A percentile compares a stretch with the other conserved stretches of the same genome.
Conservation (phyloP, 2,888 invertebrate species). For the Thelaira solivaga region DNA sequence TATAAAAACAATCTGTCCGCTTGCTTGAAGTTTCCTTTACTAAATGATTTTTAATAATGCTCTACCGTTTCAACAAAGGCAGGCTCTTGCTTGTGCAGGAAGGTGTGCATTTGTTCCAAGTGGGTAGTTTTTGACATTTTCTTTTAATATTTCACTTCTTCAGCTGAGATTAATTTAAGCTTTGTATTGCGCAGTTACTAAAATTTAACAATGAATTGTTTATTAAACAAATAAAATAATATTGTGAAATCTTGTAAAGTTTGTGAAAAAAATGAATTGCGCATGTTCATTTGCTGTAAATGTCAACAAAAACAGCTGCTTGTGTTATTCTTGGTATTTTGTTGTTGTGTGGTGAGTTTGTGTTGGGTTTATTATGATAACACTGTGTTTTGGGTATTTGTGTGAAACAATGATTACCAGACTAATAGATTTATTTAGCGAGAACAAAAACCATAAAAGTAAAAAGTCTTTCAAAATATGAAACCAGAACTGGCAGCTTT, state of each 20-base stretch:
- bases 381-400: too few species aligned
- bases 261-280: not conserved
- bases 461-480: too few species aligned
- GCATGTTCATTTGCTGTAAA: too few species aligned
- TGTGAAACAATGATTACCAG: too few species aligned
- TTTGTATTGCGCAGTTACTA: slow-evolving; percentile 27
- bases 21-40: slow-evolving; percentile 36
- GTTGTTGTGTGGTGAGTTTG: too few species aligned
- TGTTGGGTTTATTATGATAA: too few species aligned
- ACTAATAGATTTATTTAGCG: too few species aligned
- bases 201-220: slow-evolving; percentile 4
- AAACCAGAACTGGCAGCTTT: too few species aligned
- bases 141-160: not conserved
- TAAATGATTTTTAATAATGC: slow-evolving; percentile 33
- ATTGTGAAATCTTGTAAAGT: slow-evolving; percentile 19
- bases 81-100: too few species aligned
- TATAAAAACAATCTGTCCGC: slow-evolving; percentile 39
- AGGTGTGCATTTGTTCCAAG: not conserved
- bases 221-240: slow-evolving; percentile 27
- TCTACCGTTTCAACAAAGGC: slow-evolving; percentile 24
- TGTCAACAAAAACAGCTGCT: too few species aligned
- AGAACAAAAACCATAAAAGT: too few species aligned
- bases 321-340: too few species aligned
- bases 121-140: slow-evolving; percentile 42
- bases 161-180: not conserved